phyloP scores from a whole-genome alignment of 2,113 vertebrate species.

The Canis aureus region DNA sequence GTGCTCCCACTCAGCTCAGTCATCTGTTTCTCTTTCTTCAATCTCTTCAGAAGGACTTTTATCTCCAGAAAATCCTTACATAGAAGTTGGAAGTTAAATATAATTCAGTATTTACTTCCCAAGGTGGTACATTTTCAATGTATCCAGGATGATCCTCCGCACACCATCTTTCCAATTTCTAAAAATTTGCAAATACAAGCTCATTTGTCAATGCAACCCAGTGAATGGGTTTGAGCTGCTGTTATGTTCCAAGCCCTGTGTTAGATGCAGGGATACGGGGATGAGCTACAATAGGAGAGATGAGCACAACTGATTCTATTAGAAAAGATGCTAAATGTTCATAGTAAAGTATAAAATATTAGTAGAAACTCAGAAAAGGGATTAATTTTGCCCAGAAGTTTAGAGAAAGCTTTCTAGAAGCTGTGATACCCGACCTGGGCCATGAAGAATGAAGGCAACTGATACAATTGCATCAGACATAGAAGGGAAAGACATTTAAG shows the following conservation, averaged over 20 bases:
- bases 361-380: neutral
- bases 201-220: neutral
- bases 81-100: constrained; percentile 20
- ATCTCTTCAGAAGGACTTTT: neutral
- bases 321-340: neutral
- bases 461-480: neutral
- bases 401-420: neutral
- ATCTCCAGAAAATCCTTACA: neutral
- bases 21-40: neutral
- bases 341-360: neutral
- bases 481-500: neutral
- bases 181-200: neutral
- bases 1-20: neutral
- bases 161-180: neutral
- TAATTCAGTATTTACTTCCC: neutral
- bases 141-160: neutral
- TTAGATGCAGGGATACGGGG: neutral
- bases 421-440: neutral
- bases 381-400: neutral
- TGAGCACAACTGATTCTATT: neutral
- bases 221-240: neutral
- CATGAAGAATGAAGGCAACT: neutral
- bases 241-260: neutral
- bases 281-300: neutral
- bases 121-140: neutral